A percentile compares a stretch with the other conserved stretches of the same genome.
Conservation (phyloP, 2,113 vertebrate genomes). For the Salminus brasiliensis region DNA sequence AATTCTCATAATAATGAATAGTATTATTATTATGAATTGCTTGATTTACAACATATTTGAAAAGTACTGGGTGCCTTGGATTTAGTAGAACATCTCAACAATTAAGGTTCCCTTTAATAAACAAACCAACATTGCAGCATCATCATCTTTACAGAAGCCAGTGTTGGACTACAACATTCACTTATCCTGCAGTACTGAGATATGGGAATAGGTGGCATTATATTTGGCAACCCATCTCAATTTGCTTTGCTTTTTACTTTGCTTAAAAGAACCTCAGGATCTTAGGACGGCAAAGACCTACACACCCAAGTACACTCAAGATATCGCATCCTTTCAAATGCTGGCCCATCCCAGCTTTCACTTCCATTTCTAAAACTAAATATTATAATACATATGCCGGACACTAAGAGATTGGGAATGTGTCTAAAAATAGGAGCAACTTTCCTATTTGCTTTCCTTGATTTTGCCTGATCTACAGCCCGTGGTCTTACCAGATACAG, state of each 20-base stretch:
- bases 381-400: too few relatives aligned
- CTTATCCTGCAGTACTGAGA: neutral
- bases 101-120: neutral
- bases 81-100: too few relatives aligned
- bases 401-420: too few relatives aligned
- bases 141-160: neutral
- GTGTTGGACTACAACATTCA: slow-evolving; percentile 1
- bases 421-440: too few relatives aligned
- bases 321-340: neutral
- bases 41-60: too few relatives aligned
- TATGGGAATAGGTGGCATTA: neutral
- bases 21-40: too few relatives aligned
- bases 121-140: neutral
- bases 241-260: neutral
- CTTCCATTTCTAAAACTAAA: neutral
- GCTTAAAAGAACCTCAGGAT: neutral
- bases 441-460: too few relatives aligned
- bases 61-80: too few relatives aligned
- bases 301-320: neutral
- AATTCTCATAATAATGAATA: too few relatives aligned
- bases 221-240: neutral
- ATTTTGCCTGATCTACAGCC: too few relatives aligned
- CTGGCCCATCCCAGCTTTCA: neutral
- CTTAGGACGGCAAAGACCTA: neutral
- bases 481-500: too few relatives aligned